phyloP scores from a whole-genome alignment of 2,797 vertebrate species.

The Gymnocypris eckloni region DNA sequence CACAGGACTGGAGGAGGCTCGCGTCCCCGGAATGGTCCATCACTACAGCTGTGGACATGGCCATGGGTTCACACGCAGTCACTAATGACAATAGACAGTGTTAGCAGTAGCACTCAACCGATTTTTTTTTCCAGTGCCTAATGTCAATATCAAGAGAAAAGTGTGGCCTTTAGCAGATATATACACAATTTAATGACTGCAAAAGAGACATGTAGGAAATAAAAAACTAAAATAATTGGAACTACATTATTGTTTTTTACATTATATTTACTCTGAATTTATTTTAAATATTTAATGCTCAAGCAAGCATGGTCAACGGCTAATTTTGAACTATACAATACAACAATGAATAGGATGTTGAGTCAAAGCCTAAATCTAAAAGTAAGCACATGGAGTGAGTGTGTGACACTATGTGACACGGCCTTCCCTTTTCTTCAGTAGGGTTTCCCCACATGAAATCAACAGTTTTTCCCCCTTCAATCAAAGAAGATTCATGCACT shows the following conservation, averaged over 20 bases:
- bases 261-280: background rate
- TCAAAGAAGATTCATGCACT: background rate
- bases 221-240: background rate
- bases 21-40: conserved; percentile 65
- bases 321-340: background rate
- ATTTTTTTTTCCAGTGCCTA: background rate
- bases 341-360: background rate
- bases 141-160: background rate
- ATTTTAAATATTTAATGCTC: background rate
- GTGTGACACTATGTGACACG: background rate
- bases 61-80: conserved; percentile 72
- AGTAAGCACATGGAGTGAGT: conserved; percentile 11
- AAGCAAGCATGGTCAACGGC: background rate
- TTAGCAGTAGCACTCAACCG: background rate
- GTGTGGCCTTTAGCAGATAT: background rate
- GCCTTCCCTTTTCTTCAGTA: background rate
- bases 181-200: background rate
- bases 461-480: background rate
- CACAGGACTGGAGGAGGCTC: conserved; percentile 65
- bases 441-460: background rate
- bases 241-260: background rate
- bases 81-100: conserved; percentile 68
- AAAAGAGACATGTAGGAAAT: background rate
- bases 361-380: background rate
- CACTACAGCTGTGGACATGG: conserved; percentile 69